Evolutionary conservation across 2,797 vertebrate species (phyloP).

Genomic region (Tympanoctomys barrerae): DNA sequence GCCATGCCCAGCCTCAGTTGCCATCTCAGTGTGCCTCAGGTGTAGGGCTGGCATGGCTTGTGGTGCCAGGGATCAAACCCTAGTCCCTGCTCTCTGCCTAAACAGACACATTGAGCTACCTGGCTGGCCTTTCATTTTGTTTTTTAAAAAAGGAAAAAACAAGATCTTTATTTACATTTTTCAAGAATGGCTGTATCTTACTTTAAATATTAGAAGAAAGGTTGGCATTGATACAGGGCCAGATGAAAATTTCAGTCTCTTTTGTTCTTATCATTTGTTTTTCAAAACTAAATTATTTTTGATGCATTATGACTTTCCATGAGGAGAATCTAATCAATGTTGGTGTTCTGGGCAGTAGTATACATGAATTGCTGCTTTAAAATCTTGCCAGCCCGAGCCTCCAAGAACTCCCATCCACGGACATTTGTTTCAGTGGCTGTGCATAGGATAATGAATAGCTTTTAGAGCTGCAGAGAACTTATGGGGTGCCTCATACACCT

Average conservation of each 20-base stretch:
- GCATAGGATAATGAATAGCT: not conserved
- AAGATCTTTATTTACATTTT: not conserved
- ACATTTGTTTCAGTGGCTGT: not conserved
- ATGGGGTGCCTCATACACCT: not conserved
- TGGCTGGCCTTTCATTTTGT: not conserved
- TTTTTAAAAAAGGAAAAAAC: not conserved
- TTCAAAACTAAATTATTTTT: slow-evolving; percentile 48
- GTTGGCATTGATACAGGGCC: not conserved
- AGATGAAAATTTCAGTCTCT: not conserved
- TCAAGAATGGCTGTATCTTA: not conserved
- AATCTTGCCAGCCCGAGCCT: not conserved
- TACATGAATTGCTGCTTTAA: slow-evolving; percentile 38
- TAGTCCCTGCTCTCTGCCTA: too few species aligned
- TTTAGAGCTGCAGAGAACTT: not conserved
- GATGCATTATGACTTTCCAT: not conserved
- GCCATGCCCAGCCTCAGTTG: too few species aligned
- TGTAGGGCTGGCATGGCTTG: too few species aligned
- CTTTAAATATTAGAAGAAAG: not conserved
- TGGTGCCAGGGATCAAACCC: too few species aligned
- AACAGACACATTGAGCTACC: too few species aligned
- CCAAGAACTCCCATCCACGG: not conserved
- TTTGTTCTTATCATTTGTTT: not conserved
- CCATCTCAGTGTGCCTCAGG: too few species aligned
- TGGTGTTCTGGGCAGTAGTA: not conserved
- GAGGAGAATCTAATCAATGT: not conserved